Evolutionary conservation across 2,113 vertebrate genomes (phyloP), one percentile per base, ranked within the genome.

Genomic region (Chaetodon auriga): DNA sequence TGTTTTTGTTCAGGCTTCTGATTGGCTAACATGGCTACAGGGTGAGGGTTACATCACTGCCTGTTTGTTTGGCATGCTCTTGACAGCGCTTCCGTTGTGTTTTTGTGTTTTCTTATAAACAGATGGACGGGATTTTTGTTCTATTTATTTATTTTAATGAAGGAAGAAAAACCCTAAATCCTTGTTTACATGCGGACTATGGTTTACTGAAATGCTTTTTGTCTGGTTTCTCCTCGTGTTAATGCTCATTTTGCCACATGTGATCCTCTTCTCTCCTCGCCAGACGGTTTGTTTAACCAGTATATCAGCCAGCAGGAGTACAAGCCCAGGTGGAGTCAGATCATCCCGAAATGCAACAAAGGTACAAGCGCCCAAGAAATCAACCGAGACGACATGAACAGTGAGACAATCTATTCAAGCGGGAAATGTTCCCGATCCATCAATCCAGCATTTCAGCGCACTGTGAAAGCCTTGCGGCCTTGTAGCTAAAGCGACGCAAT

Each of bases 281-380:
- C 38, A 96, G 98, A 99, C 91, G 98, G 98, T 60, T 96, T 99
- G 74, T 99, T 99, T 94, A 99, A 98, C 93, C 98, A 99, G 90
- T 99, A 99, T 78, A 99, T 99, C 95, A 99, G 98, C 93, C 98
- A 99, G 79, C 98, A 99, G 90, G 98, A 99, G 91, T 99, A 99
- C 92, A 99, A 99, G 86, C 98, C 98, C 65, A 95, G 98, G 72
- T 99, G 98, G 98, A 98, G 97, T 88, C 98, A 99, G 88, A 99
- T 99, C 86, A 98, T 99, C 87, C 98, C 98, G 2, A 99, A 99
- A 94, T 97, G 97, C 85, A 97, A 95, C 95, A 99, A 99, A 97
- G 97, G 97, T 97, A 95, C 95, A 94, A 79, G 62, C 45, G 79
- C 68, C 82, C 93, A 92, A 86, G 93, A 95, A 85, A 69, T 83